phyloP scores from a whole-genome alignment of 2,888 invertebrate species.

The Callimorpha dominula region DNA sequence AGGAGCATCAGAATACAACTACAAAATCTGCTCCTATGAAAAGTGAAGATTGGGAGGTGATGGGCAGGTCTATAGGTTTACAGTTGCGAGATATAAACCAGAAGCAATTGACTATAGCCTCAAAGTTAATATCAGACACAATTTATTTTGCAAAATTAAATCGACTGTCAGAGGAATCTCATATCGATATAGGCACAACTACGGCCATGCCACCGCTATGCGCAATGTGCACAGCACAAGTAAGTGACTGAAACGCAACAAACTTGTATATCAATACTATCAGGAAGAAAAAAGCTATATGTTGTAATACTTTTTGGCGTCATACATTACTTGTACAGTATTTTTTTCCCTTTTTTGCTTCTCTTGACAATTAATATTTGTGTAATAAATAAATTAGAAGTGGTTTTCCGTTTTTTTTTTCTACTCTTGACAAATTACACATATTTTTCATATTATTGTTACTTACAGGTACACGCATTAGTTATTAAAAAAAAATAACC shows the following conservation, averaged over 20 bases:
- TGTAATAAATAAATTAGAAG: no score
- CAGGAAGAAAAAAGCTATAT: no score
- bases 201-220: neutral
- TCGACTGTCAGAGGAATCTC: conserved; percentile 21
- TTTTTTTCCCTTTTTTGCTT: no score
- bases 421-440: no score
- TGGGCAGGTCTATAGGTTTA: conserved; percentile 24
- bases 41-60: conserved; percentile 22
- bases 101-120: conserved; percentile 21
- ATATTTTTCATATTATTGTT: no score
- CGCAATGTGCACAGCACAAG: conserved; percentile 13
- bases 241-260: neutral
- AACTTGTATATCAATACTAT: no score
- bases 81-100: conserved; percentile 18
- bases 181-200: conserved; percentile 16
- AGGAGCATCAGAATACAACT: neutral
- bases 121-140: conserved; percentile 21
- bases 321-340: no score
- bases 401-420: no score
- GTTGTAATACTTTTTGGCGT: no score
- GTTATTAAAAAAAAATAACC: no score
- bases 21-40: neutral
- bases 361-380: no score
- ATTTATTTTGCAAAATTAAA: conserved; percentile 23
- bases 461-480: no score